Base-by-base conservation (phyloP, 2,888 invertebrate genomes). In the Trachelus stipa region DNA sequence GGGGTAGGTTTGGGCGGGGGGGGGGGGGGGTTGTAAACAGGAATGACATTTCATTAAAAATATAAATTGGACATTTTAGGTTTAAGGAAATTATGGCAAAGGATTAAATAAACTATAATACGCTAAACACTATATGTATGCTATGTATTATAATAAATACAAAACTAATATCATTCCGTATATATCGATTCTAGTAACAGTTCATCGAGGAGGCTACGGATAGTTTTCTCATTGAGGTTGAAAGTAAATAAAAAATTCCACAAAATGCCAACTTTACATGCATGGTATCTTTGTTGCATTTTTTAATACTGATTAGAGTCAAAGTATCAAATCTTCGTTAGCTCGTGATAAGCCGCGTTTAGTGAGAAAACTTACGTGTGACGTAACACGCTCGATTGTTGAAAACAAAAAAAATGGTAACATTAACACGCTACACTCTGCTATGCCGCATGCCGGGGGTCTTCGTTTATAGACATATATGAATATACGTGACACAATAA, bases 391-490 rank as follows among this genome's bases (percentile, higher is more conserved):
- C 56, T 56, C 56, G 23, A 56, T 56, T 56, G 23, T 56, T 56
- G 56, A 40, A 34, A 74, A 35, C 34, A 33, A 68, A 68, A 75
- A 75, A 73, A 73, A 69, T 68, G 35, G 68, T 37, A 37, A 37
- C 37, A 37, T 69, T 68, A 79, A 79, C 76, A 74, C 73, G 79
- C 79, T 79, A 79, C 76, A 69, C 76, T 79, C 75, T 37, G 76
- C 79, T 79, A 79, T 34, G 74, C 74, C 31, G 34, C 79, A 79
- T 79, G 79, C 79, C 79, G 79, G 74, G 79, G 69, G 68, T 78
- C 68, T 56, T 76, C 23, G 73, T 76, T 71, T 78, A 34, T 31
- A 69, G 15, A 15, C 15, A 40, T 56, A 9, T 56, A 56, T 56
- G 9, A 23, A 23, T 56, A 56, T 56, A 56, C 23, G 23, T 56